These are phyloP conservation scores for Morone saxatilis DNA, from an alignment of 2,113 vertebrate genomes.

Conservation along the genomic window DNA sequence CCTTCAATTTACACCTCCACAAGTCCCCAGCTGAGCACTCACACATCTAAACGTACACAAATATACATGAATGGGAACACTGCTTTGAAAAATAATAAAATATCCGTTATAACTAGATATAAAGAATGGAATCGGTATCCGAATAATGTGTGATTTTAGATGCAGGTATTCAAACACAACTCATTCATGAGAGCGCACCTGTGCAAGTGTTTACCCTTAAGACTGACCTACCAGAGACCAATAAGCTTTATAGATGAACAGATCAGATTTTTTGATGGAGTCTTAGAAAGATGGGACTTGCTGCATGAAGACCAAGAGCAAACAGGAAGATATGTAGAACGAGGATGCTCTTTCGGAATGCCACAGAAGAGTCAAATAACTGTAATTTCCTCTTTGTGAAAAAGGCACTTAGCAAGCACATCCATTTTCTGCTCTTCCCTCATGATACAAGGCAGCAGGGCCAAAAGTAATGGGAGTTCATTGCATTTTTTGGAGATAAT, in stretches of 20 bases:
- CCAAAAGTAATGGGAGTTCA: conserved; percentile 72
- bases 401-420: conserved; percentile 70
- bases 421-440: conserved; percentile 69
- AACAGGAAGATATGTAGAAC: conserved; percentile 21
- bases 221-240: conserved; percentile 7
- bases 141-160: background rate
- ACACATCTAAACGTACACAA: background rate
- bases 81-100: too few species aligned
- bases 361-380: conserved; percentile 61
- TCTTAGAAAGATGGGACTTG: background rate
- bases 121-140: background rate
- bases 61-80: too few species aligned
- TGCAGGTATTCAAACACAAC: background rate
- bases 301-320: background rate
- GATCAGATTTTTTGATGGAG: background rate
- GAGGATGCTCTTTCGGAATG: conserved; percentile 51
- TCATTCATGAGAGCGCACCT: conserved; percentile 19
- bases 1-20: conserved; percentile 67
- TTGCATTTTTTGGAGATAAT: conserved; percentile 80
- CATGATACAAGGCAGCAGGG: conserved; percentile 55
- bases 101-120: too few species aligned
- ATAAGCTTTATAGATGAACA: conserved; percentile 5
- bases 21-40: conserved; percentile 33
- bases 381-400: conserved; percentile 71
- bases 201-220: conserved; percentile 31